phyloP scores from a whole-genome alignment of 2,888 invertebrate genomes.

The Theretra japonica region DNA sequence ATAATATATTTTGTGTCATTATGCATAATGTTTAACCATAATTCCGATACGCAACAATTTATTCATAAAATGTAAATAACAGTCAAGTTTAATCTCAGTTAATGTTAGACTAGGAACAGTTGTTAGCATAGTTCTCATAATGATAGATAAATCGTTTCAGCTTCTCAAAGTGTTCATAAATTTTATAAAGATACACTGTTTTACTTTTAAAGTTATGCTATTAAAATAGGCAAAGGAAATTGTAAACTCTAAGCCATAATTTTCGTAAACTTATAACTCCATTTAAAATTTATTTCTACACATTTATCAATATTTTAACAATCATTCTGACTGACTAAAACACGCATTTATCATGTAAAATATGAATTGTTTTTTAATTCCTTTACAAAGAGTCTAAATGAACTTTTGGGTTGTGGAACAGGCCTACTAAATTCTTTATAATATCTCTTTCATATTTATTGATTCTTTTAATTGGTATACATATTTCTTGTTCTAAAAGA shows the following conservation, averaged over 20 bases:
- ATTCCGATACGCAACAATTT: conserved; percentile 63
- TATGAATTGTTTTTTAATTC: background rate
- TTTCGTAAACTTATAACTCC: background rate
- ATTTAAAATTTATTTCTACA: background rate
- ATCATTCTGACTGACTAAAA: background rate
- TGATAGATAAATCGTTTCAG: conserved; percentile 16
- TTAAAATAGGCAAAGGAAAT: conserved; percentile 18
- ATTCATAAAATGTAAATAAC: conserved; percentile 42
- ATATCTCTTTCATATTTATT: conserved; percentile 18
- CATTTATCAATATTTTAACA: background rate
- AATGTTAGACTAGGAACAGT: conserved; percentile 45
- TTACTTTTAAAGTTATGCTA: conserved; percentile 15
- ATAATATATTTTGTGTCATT: conserved; percentile 47
- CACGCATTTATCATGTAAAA: conserved; percentile 11
- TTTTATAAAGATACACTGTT: conserved; percentile 31
- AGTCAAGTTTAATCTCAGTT: conserved; percentile 52
- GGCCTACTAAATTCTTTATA: conserved; percentile 34
- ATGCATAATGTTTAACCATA: conserved; percentile 55
- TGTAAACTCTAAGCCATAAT: conserved; percentile 6
- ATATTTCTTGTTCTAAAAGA: conserved; percentile 49
- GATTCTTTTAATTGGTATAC: conserved; percentile 4
- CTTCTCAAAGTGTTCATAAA: conserved; percentile 34
- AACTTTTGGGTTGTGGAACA: conserved; percentile 33
- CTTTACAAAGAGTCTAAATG: conserved; percentile 31
- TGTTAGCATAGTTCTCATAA: conserved; percentile 23